Base-by-base conservation (phyloP, 1,140 invertebrate genomes). In the Leptonema lineaticorne region DNA sequence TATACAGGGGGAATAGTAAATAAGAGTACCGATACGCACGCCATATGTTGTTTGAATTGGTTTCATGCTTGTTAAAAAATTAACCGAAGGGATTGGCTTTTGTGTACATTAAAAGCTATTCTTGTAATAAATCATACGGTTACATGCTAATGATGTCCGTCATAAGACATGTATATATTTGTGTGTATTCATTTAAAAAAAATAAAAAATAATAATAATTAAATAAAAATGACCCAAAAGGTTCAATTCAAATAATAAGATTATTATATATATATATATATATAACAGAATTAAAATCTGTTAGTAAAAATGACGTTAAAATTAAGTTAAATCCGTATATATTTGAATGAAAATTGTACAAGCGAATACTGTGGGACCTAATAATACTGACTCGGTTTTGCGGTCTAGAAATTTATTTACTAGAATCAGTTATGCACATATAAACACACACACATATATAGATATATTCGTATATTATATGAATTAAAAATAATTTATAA, bases 351-450 rank as follows among this genome's bases (percentile, higher is more conserved):
- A 41, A 16, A 41, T 41, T 41, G 2, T 41, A 16, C 37, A 16
- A 41, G 37, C 37, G 37, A 9, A 41, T 14, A 41, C 37, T 9
- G 37, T 41, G 59, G 59, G 59, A 62, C 30, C 59, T 62, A 62
- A 62, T 62, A 62, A 62, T 62, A 37, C 33, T 20, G 30, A 37
- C 59, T 62, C 33, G 59, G 59, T 62, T 62, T 62, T 62, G 59
- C 30, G 59, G 59, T 18, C 9, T 22, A 53, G 37, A 62, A 62
- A 62, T 62, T 62, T 62, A 62, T 62, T 62, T 62, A 62, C 59
- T 37, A 22, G 30, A 62, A 45, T 18, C 57, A 29, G 28, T 33
- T 59, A 27, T 53, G 18, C 20, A 33, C 11, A 33, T 33, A 33
- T 33, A 33, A 6, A 33, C 11, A 33, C 11, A 33, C 11, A 33